These are phyloP conservation scores for Danaus chrysippus DNA, from an alignment of 2,888 invertebrate genomes.

Conservation along the genomic window DNA sequence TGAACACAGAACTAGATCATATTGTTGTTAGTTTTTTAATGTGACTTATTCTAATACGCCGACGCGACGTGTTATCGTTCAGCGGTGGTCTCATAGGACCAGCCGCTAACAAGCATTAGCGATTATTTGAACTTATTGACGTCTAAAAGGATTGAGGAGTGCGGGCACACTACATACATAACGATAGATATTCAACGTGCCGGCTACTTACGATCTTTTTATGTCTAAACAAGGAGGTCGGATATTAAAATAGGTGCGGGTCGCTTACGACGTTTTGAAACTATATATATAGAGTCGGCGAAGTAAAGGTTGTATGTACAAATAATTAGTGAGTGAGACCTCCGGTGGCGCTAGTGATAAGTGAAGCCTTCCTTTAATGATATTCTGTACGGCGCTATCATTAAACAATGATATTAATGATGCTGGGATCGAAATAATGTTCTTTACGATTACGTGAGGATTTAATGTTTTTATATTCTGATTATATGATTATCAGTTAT, in stretches of 20 bases:
- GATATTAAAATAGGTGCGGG: not conserved
- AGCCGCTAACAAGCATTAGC: constrained; percentile 17
- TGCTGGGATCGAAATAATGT: too few species aligned
- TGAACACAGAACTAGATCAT: too few species aligned
- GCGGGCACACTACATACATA: too few species aligned
- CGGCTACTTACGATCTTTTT: too few species aligned
- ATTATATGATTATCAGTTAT: not conserved
- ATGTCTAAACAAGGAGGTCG: not conserved
- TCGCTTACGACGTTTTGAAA: not conserved
- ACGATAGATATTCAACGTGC: too few species aligned
- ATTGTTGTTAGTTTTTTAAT: too few species aligned
- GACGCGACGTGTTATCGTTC: constrained; percentile 62
- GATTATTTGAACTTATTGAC: not conserved
- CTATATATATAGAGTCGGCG: constrained; percentile 47
- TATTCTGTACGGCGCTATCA: constrained; percentile 8
- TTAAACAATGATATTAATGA: too few species aligned
- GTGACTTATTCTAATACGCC: constrained; percentile 30
- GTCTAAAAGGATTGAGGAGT: too few species aligned
- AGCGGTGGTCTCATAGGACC: constrained; percentile 60
- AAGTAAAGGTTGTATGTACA: constrained; percentile 63
- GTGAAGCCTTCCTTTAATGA: constrained; percentile 12
- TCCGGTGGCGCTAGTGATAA: constrained; percentile 63
- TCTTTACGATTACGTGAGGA: too few species aligned
- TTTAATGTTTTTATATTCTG: too few species aligned
- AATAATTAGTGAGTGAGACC: constrained; percentile 68